A percentile compares a stretch with the other conserved stretches of the same genome.
Conservation (phyloP, 2,113 vertebrate genomes). For the Pogona vitticeps region DNA sequence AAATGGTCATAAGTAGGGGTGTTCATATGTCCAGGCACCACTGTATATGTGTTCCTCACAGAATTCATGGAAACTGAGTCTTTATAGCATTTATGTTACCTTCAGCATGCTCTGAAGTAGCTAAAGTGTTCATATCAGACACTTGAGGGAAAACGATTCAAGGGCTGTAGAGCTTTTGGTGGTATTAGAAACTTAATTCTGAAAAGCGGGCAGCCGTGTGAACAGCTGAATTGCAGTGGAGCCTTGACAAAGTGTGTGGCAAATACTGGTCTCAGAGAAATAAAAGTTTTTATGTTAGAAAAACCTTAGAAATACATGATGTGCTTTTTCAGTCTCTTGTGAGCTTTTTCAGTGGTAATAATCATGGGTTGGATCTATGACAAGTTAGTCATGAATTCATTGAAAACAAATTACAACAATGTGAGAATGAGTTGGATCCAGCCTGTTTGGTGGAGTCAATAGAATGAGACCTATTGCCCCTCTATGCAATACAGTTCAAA, state of each 20-base stretch:
- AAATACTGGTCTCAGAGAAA: constrained; percentile 29
- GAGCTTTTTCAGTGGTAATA: no score
- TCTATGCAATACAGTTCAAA: not conserved
- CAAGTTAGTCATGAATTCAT: no score
- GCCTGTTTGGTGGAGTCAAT: not conserved
- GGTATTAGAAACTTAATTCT: constrained; percentile 50
- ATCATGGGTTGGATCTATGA: no score
- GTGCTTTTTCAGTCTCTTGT: not conserved
- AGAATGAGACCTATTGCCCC: not conserved
- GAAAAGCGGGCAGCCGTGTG: constrained; percentile 15
- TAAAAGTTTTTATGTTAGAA: not conserved
- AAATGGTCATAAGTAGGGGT: no score
- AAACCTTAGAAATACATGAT: not conserved
- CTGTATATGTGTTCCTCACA: no score
- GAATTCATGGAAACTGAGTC: no score
- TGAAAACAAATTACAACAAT: not conserved
- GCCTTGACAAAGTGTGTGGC: constrained; percentile 34
- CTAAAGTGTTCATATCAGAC: no score
- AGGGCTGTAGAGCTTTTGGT: constrained; percentile 16
- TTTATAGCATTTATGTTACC: no score
- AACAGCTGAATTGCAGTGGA: constrained; percentile 21
- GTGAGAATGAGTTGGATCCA: not conserved
- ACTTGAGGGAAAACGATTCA: no score
- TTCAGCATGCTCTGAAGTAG: no score
- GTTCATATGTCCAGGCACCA: no score